Evolutionary conservation across 1,140 invertebrate species (phyloP).

Genomic region (Maniola jurtina): DNA sequence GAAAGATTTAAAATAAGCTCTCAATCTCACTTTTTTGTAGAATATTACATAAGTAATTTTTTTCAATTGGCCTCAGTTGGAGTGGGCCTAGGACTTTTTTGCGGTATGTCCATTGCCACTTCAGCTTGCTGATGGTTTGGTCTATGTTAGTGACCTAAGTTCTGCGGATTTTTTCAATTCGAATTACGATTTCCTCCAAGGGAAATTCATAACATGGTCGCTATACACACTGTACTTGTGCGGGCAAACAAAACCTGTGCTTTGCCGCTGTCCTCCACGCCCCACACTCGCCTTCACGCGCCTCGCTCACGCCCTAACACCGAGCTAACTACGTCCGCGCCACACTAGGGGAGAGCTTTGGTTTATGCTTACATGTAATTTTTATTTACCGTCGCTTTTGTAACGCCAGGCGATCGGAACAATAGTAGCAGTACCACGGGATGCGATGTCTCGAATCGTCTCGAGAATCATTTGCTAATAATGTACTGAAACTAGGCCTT

Average conservation of each 20-base stretch:
- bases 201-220: background rate
- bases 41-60: no score
- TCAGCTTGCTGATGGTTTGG: no score
- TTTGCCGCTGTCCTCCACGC: constrained; percentile 67
- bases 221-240: constrained; percentile 19
- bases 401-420: background rate
- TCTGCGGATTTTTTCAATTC: no score
- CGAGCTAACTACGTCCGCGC: constrained; percentile 58
- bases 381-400: background rate
- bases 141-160: no score
- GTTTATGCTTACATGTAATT: constrained; percentile 18
- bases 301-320: constrained; percentile 69
- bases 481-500: no score
- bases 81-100: no score
- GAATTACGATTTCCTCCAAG: no score
- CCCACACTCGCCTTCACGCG: constrained; percentile 69
- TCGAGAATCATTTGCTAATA: background rate
- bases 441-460: background rate
- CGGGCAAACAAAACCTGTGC: constrained; percentile 43
- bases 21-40: no score
- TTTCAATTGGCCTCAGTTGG: no score
- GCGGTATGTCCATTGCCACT: no score
- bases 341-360: constrained; percentile 29
- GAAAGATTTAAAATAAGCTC: no score
- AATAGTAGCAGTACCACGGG: background rate